These are phyloP conservation scores for Choreutis nemorana DNA, from an alignment of 2,888 invertebrate species.

Conservation along the genomic window DNA sequence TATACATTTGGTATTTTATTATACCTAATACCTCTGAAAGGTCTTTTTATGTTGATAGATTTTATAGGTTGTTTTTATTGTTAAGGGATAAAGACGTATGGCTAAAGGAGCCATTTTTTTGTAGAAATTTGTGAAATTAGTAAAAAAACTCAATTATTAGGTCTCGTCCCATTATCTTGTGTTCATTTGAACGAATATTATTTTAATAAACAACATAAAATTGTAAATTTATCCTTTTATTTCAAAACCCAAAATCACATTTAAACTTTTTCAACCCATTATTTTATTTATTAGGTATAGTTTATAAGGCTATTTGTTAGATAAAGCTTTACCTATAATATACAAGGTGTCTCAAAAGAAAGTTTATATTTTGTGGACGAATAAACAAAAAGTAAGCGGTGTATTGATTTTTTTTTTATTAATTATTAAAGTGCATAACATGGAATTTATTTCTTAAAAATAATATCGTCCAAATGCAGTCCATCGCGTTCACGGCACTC, in stretches of 20 bases:
- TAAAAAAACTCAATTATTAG: slow-evolving; percentile 59
- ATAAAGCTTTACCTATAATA: too few species aligned
- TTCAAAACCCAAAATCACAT: slow-evolving; percentile 10
- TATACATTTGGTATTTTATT: slow-evolving; percentile 21
- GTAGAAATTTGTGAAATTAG: slow-evolving; percentile 55
- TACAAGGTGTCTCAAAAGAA: too few species aligned
- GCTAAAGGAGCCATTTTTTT: slow-evolving; percentile 32
- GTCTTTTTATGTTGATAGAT: slow-evolving; percentile 59
- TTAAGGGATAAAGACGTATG: slow-evolving; percentile 52
- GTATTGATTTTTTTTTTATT: too few species aligned
- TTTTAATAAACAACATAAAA: slow-evolving; percentile 66
- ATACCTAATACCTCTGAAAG: slow-evolving; percentile 35
- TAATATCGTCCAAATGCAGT: too few species aligned
- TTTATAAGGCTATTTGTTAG: too few species aligned
- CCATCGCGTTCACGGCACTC: too few species aligned
- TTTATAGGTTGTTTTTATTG: slow-evolving; percentile 66
- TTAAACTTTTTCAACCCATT: neutral
- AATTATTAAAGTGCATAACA: too few species aligned
- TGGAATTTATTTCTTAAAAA: too few species aligned
- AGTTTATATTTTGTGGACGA: too few species aligned
- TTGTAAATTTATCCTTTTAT: slow-evolving; percentile 37
- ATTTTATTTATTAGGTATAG: too few species aligned
- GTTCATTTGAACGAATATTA: slow-evolving; percentile 66
- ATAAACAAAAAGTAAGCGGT: too few species aligned
- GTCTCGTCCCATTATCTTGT: slow-evolving; percentile 60